These are phyloP conservation scores for Epicampocera succincta DNA, from an alignment of 2,888 invertebrate species.

Conservation along the genomic window DNA sequence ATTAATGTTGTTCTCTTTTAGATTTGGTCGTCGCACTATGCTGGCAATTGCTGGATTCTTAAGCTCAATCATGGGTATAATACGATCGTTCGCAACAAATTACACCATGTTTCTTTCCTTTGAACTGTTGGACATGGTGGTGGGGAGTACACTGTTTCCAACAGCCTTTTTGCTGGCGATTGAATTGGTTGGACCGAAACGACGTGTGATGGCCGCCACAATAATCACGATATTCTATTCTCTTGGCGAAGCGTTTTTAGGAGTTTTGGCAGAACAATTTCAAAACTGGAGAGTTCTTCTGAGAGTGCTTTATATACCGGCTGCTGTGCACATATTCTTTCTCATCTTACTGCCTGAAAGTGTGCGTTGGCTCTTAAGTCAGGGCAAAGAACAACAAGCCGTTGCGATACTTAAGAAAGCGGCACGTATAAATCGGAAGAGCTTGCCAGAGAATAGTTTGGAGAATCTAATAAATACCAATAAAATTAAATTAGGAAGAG, in stretches of 20 bases:
- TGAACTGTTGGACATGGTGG: conserved; percentile 87
- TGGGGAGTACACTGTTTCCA: conserved; percentile 87
- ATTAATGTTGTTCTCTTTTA: conserved; percentile 54
- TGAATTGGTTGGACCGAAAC: conserved; percentile 89
- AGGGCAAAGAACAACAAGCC: conserved; percentile 83
- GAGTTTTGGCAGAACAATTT: conserved; percentile 86
- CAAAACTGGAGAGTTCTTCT: conserved; percentile 87
- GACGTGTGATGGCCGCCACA: conserved; percentile 87
- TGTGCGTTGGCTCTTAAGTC: conserved; percentile 88
- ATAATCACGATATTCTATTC: conserved; percentile 87
- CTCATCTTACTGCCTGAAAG: conserved; percentile 87
- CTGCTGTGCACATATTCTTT: conserved; percentile 86
- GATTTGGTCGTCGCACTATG: conserved; percentile 84
- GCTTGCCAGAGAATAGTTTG: conserved; percentile 73
- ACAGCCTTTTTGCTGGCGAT: conserved; percentile 88
- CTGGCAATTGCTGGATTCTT: conserved; percentile 83
- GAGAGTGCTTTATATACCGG: conserved; percentile 86
- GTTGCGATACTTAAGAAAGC: conserved; percentile 84
- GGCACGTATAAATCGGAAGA: conserved; percentile 83
- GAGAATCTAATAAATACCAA: conserved; percentile 73
- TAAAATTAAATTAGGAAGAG: conserved; percentile 71
- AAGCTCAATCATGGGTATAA: conserved; percentile 86
- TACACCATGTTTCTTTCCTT: conserved; percentile 87
- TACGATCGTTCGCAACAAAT: conserved; percentile 86
- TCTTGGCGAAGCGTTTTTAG: conserved; percentile 86